Conservation (phyloP, 2,113 vertebrate genomes). For the Turdus rufiventris region DNA sequence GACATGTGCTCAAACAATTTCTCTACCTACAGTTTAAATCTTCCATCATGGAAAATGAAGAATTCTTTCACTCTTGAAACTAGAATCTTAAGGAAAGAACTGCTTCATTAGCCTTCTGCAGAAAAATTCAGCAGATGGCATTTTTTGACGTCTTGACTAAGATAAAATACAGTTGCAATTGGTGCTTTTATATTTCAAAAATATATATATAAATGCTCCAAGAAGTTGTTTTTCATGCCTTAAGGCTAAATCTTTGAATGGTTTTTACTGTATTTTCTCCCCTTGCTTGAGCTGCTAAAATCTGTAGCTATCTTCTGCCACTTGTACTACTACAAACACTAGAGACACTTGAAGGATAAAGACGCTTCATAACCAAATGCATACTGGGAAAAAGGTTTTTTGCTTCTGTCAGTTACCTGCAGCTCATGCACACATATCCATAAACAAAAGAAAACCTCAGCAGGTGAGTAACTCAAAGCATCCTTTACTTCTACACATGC, state of each 20-base stretch:
- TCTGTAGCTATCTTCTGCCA: not conserved
- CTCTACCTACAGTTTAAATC: not conserved
- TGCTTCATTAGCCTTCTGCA: not conserved
- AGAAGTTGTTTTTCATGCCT: slow-evolving; percentile 3
- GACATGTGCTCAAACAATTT: not conserved
- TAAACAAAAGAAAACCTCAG: not conserved
- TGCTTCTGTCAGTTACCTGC: not conserved
- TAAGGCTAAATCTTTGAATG: not conserved
- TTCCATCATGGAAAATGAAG: not conserved
- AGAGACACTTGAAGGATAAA: not conserved
- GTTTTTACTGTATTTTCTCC: not conserved
- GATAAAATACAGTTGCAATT: not conserved
- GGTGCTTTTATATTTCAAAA: not conserved
- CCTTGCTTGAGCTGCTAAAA: not conserved
- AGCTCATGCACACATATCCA: not conserved
- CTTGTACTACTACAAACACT: not conserved
- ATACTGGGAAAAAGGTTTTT: not conserved
- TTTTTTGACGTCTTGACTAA: slow-evolving; percentile 2
- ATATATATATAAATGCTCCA: not conserved
- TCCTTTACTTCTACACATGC: not conserved
- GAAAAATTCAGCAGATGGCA: not conserved
- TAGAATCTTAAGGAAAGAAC: not conserved
- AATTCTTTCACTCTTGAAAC: not conserved
- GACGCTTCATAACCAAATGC: not conserved
- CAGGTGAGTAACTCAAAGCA: not conserved